Base-by-base conservation (phyloP, 2,797 vertebrate genomes). In the Eutrigla gurnardus region DNA sequence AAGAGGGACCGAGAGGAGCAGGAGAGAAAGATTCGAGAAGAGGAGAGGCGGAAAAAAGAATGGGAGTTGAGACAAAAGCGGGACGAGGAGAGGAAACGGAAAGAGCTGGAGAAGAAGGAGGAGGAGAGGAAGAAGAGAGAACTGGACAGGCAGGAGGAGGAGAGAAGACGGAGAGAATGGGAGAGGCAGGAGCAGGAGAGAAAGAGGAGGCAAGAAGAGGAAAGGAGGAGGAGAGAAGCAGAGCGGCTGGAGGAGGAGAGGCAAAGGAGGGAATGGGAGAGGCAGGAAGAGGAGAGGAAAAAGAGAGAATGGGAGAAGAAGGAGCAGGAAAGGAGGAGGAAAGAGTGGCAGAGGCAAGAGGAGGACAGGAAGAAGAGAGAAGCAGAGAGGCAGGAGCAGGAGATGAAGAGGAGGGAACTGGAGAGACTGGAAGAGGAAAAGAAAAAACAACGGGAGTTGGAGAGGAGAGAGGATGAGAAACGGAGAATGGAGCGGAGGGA, bases 81-180 rank as follows among this genome's bases (percentile, higher is more conserved):
- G 65, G 80, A 91, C 1, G 83, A 88, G 65, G 91, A 91, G 53
- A 81, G 78, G 55, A 89, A 61, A 59, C 87, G 71, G 78, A 84
- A 75, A 45, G 92, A 93, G 72, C 75, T 85, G 60, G 90, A 93
- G 70, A 90, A 86, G 77, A 83, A 78, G 65, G 75, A 89, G 13
- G 91, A 94, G 70, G 92, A 94, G 82, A 82, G 75, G 58, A 90
- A 62, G 74, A 83, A 61, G 70, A 82, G 72, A 73, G 89, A 90
- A 46, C 18, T 45, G 25, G 86, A 87, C 14, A 73, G 64, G 53
- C 80, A 74, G 53, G 87, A 90, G 58, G 70, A 90, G 62, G 84
- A 87, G 40, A 85, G 63, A 75, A 87, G 75, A 43, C 75, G 43
- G 82, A 75, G 55, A 80, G 73, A 84, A 67, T 49, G 36, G 1